Percentiles rank a stretch among this genome's conserved stretches.
phyloP scores from a whole-genome alignment of 1,140 invertebrate genomes.

The Leptopilina boulardi region DNA sequence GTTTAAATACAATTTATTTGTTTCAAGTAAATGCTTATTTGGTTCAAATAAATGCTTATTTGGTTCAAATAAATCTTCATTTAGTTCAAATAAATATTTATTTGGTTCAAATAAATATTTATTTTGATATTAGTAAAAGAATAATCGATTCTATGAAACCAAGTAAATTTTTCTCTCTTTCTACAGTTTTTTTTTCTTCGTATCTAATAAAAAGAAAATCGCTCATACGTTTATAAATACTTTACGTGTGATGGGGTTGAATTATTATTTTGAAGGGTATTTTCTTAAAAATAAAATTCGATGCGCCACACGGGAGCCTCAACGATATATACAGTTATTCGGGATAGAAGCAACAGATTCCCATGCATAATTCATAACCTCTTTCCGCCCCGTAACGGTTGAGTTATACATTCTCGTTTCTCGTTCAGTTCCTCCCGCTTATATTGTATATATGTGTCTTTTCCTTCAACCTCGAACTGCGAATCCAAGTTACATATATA shows the following conservation, averaged over 20 bases:
- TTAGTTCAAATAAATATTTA: too few species aligned
- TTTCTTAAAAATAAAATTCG: conserved; percentile 21
- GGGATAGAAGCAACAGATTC: conserved; percentile 27
- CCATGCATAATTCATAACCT: conserved; percentile 31
- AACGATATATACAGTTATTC: conserved; percentile 20
- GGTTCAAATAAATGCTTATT: too few species aligned
- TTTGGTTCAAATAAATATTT: too few species aligned
- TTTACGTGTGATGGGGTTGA: not conserved
- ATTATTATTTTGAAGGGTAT: not conserved
- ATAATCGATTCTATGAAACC: too few species aligned
- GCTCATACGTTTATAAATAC: not conserved
- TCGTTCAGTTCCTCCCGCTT: conserved; percentile 13
- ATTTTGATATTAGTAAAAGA: too few species aligned
- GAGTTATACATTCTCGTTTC: conserved; percentile 19
- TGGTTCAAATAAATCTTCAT: too few species aligned
- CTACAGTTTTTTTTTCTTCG: not conserved
- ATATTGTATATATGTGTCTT: too few species aligned
- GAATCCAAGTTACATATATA: not conserved
- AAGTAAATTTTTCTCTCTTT: too few species aligned
- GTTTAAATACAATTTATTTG: too few species aligned
- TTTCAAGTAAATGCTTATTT: too few species aligned
- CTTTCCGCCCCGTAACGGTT: conserved; percentile 29
- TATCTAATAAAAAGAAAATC: not conserved
- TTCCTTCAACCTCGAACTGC: conserved; percentile 13
- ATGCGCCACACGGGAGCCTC: conserved; percentile 24